Conservation (phyloP, 2,113 vertebrate genomes). For the Neodontobutis hainanensis region DNA sequence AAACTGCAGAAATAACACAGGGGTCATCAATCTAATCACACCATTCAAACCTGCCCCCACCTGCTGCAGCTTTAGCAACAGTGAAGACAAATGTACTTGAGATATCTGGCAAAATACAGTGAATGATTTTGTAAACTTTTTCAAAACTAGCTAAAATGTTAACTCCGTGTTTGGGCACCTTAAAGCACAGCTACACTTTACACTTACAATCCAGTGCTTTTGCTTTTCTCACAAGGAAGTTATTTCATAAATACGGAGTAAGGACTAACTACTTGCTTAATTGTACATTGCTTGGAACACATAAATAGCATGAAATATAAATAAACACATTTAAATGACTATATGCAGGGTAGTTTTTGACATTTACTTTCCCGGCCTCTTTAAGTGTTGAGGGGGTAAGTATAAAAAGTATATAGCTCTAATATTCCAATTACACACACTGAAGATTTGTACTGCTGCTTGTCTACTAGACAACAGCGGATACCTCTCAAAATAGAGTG, state of each 20-base stretch:
- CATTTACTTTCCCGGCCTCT: neutral
- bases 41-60: slow-evolving; percentile 6
- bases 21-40: slow-evolving; percentile 22
- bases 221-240: slow-evolving; percentile 49
- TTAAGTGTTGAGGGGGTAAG: neutral
- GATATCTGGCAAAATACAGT: slow-evolving; percentile 32
- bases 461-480: too few relatives aligned
- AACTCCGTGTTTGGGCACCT: slow-evolving; percentile 4
- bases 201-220: slow-evolving; percentile 63
- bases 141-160: neutral
- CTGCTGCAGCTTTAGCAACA: slow-evolving; percentile 6
- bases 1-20: slow-evolving; percentile 5
- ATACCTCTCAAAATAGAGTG: too few relatives aligned
- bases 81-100: slow-evolving; percentile 2
- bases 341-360: neutral
- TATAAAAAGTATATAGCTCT: neutral
- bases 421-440: neutral
- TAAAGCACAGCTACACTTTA: neutral
- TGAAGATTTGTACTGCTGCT: neutral
- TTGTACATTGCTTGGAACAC: slow-evolving; percentile 22
- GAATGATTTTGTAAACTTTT: neutral
- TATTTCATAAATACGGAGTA: slow-evolving; percentile 16
- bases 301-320: slow-evolving; percentile 16
- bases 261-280: neutral
- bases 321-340: slow-evolving; percentile 1